phyloP scores from a whole-genome alignment of 64 coral and sea anemone genomes.

The Montipora capricornis region DNA sequence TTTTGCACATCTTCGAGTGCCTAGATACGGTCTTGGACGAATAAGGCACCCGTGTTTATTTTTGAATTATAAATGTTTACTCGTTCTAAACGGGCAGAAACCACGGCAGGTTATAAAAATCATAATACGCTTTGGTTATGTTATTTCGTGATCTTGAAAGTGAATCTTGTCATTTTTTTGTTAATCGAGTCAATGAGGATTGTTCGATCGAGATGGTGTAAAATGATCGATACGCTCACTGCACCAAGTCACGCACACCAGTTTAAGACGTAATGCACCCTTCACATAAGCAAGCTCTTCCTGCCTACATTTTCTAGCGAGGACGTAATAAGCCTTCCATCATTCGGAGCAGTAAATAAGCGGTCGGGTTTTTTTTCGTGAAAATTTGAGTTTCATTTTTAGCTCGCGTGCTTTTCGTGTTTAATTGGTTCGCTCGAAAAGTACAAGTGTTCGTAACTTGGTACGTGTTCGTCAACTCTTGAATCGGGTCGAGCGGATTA shows the following conservation, averaged over 20 bases:
- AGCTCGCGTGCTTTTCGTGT: neutral
- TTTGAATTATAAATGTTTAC: constrained; percentile 15
- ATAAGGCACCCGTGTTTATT: constrained; percentile 23
- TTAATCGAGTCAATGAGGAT: neutral
- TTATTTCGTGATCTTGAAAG: neutral
- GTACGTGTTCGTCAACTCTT: neutral
- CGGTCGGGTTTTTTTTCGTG: neutral
- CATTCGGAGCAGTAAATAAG: too few species aligned
- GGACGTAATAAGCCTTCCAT: constrained; percentile 32
- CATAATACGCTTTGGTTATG: neutral
- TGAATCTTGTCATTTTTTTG: neutral
- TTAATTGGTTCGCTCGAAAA: neutral
- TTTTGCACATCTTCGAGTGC: constrained; percentile 9
- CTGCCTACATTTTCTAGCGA: constrained; percentile 50
- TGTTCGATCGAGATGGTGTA: neutral
- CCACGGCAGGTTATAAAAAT: neutral
- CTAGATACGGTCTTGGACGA: neutral
- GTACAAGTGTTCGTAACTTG: neutral
- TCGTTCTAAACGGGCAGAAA: neutral
- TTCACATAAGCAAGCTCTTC: neutral
- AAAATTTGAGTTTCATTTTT: neutral
- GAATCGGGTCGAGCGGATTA: neutral
- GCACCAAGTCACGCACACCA: constrained; percentile 21
- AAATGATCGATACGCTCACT: neutral
- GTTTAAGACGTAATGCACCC: neutral